Percentiles rank a stretch among this genome's conserved stretches.
Evolutionary conservation across 2,888 invertebrate genomes (phyloP).

Genomic region (Vandiemenella viatica): DNA sequence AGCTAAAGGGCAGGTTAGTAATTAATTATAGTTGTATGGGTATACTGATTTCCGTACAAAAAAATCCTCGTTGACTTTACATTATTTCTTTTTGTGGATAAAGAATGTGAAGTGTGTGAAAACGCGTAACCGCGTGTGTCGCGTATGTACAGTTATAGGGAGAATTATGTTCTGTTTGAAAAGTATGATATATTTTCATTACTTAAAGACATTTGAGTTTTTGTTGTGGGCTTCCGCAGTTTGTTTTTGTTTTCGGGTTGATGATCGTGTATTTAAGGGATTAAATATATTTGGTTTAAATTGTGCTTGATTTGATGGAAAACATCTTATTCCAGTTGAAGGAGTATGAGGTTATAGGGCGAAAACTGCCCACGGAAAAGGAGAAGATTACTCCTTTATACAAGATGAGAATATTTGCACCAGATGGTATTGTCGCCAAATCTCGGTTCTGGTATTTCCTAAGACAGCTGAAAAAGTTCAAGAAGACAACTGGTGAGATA

Average conservation of each 20-base stretch:
- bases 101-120: too few relatives aligned
- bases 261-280: not conserved
- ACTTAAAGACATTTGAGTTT: not conserved
- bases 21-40: too few relatives aligned
- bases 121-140: too few relatives aligned
- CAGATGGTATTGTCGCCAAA: conserved; percentile 94
- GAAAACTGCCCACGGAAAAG: conserved; percentile 88
- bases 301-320: too few relatives aligned
- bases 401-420: conserved; percentile 98
- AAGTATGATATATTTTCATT: too few relatives aligned
- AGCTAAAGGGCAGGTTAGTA: conserved; percentile 8
- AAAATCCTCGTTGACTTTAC: too few relatives aligned
- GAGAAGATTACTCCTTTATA: conserved; percentile 88
- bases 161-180: too few relatives aligned
- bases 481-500: conserved; percentile 98
- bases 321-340: conserved; percentile 59
- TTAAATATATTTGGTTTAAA: not conserved
- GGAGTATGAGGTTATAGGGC: conserved; percentile 96
- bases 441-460: conserved; percentile 99
- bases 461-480: conserved; percentile 92
- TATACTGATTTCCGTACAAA: too few relatives aligned
- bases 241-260: not conserved
- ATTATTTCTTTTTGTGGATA: too few relatives aligned
- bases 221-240: not conserved
- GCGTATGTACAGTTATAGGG: too few relatives aligned